These are phyloP conservation scores for Schlechtendalia chinensis DNA, from an alignment of 1,140 invertebrate species.

Conservation along the genomic window DNA sequence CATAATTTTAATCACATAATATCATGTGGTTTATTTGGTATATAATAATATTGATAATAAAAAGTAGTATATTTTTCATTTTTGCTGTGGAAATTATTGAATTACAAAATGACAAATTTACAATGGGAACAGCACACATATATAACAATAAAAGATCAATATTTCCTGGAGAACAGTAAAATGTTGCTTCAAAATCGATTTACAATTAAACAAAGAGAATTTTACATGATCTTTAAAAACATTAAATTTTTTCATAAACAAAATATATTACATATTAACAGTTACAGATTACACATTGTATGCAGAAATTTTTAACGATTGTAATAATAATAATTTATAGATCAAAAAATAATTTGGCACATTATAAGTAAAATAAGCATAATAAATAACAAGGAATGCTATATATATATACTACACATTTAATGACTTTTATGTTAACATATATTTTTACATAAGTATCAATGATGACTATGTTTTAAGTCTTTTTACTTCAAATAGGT, in stretches of 20 bases:
- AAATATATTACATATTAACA: no score
- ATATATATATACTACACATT: not conserved
- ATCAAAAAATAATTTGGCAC: constrained; percentile 35
- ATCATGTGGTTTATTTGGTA: constrained; percentile 4
- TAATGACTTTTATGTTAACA: not conserved
- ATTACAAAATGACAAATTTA: constrained; percentile 15
- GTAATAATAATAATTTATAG: not conserved
- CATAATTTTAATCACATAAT: not conserved
- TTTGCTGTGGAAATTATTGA: not conserved
- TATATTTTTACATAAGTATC: not conserved
- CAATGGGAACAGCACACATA: not conserved
- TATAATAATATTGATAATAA: not conserved
- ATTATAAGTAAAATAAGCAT: not conserved
- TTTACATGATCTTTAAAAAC: not conserved
- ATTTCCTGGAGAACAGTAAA: not conserved
- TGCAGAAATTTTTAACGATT: not conserved
- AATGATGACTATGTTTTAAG: not conserved
- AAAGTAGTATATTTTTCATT: not conserved
- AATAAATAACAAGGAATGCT: not conserved
- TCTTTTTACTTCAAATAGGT: not conserved
- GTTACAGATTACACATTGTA: not conserved
- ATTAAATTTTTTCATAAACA: no score
- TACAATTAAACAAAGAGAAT: not conserved
- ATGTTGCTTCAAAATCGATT: not conserved
- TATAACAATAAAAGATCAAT: constrained; percentile 32